Conservation (phyloP, 2,888 invertebrate genomes). For the Hyalella azteca region DNA sequence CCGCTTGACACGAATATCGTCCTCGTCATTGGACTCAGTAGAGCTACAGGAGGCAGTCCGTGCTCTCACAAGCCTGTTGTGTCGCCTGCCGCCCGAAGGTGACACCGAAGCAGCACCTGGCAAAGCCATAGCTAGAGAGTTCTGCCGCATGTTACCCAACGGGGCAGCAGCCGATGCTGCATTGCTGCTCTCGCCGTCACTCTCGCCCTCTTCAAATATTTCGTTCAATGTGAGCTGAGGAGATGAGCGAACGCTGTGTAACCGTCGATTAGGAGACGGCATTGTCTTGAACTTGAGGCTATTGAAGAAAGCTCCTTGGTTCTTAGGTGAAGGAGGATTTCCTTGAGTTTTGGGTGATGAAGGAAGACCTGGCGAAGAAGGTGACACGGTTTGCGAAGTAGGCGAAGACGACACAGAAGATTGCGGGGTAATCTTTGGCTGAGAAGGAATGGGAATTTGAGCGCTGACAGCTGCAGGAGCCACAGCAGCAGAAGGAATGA, state of each 20-base stretch:
- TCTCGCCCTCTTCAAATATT: slow-evolving; percentile 73
- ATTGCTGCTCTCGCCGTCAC: slow-evolving; percentile 62
- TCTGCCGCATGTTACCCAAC: slow-evolving; percentile 64
- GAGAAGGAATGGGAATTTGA: slow-evolving; percentile 34
- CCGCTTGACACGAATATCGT: slow-evolving; percentile 71
- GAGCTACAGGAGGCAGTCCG: slow-evolving; percentile 90
- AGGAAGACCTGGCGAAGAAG: slow-evolving; percentile 45
- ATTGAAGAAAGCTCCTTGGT: slow-evolving; percentile 42
- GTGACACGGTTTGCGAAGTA: slow-evolving; percentile 55
- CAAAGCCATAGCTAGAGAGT: slow-evolving; percentile 58
- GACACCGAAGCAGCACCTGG: slow-evolving; percentile 61
- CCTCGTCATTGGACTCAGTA: slow-evolving; percentile 86
- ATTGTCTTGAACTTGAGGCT: slow-evolving; percentile 61
- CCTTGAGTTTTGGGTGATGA: slow-evolving; percentile 38
- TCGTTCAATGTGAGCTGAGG: slow-evolving; percentile 70
- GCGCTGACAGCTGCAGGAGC: slow-evolving; percentile 6
- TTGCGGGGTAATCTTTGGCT: slow-evolving; percentile 50
- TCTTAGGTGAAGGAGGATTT: slow-evolving; percentile 54
- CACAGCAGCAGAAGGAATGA: slow-evolving; percentile 27
- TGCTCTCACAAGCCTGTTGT: slow-evolving; percentile 74
- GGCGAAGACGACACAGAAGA: slow-evolving; percentile 57
- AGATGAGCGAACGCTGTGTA: slow-evolving; percentile 65
- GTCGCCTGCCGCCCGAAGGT: slow-evolving; percentile 64
- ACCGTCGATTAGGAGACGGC: slow-evolving; percentile 67
- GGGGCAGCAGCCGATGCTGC: slow-evolving; percentile 61